Percentiles rank a stretch among this genome's conserved stretches.
phyloP scores from a whole-genome alignment of 2,113 vertebrate species.

The Pholis gunnellus region DNA sequence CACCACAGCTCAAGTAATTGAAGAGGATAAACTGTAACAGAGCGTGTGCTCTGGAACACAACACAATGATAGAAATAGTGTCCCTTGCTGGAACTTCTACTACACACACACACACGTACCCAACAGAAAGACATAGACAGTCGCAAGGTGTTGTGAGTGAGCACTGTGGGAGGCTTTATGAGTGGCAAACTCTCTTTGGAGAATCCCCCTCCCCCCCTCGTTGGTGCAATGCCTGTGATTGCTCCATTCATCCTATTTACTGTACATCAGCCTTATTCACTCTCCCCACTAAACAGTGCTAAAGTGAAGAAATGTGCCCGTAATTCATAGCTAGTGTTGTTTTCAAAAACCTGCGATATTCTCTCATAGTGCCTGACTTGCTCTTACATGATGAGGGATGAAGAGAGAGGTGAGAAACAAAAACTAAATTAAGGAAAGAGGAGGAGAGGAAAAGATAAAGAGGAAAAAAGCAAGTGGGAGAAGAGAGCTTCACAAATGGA shows the following conservation, averaged over 20 bases:
- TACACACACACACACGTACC: slow-evolving; percentile 4
- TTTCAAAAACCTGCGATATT: slow-evolving; percentile 20
- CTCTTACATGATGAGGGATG: not conserved
- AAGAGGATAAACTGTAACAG: slow-evolving; percentile 38
- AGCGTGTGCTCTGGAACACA: slow-evolving; percentile 4
- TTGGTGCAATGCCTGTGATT: slow-evolving; percentile 27
- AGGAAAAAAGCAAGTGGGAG: too few species aligned
- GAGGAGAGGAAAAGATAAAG: not conserved
- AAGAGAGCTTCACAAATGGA: not conserved
- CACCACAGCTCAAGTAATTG: slow-evolving; percentile 33
- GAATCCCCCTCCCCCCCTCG: not conserved
- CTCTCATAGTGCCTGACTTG: not conserved
- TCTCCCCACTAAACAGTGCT: slow-evolving; percentile 50
- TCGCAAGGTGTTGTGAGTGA: not conserved
- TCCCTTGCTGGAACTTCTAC: not conserved
- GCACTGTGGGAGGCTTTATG: slow-evolving; percentile 40
- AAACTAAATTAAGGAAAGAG: not conserved
- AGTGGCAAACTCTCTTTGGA: slow-evolving; percentile 37
- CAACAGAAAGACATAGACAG: slow-evolving; percentile 2
- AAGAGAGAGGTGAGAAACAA: not conserved
- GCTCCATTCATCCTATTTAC: slow-evolving; percentile 69
- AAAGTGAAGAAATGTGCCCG: slow-evolving; percentile 45
- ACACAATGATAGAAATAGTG: slow-evolving; percentile 22
- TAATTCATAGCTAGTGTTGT: slow-evolving; percentile 47
- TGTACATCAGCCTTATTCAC: slow-evolving; percentile 52